Evolutionary conservation across 2,113 vertebrate species (phyloP).

Genomic region (Petrocephalus microphthalmus): DNA sequence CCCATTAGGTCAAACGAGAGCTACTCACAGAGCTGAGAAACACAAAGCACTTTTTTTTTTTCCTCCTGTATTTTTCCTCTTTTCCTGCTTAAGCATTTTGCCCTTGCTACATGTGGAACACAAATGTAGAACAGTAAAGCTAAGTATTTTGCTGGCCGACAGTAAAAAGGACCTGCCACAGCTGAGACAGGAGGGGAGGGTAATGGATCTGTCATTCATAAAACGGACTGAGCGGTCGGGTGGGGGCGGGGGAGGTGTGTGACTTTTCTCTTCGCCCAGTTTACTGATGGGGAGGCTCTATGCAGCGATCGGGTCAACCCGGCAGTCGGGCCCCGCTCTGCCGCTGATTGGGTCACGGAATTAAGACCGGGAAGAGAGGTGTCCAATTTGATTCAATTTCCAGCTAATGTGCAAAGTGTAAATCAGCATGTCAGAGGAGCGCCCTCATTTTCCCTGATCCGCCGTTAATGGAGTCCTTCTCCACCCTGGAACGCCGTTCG

Average conservation of each 20-base stretch:
- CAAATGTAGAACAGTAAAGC: slow-evolving; percentile 34
- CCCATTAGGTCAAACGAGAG: neutral
- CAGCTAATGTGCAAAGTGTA: slow-evolving; percentile 14
- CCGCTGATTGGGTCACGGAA: slow-evolving; percentile 31
- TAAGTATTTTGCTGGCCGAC: slow-evolving; percentile 22
- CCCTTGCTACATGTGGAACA: slow-evolving; percentile 33
- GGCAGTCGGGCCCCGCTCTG: slow-evolving; percentile 31
- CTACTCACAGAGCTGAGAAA: neutral
- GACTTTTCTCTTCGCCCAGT: slow-evolving; percentile 23
- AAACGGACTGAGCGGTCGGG: slow-evolving; percentile 31
- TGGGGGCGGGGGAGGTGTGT: neutral
- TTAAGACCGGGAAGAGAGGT: slow-evolving; percentile 19
- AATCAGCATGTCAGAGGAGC: slow-evolving; percentile 29
- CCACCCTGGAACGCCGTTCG: slow-evolving; percentile 6
- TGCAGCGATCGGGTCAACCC: slow-evolving; percentile 32
- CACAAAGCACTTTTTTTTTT: neutral
- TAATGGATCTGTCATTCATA: slow-evolving; percentile 42
- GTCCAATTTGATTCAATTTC: neutral
- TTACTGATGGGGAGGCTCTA: slow-evolving; percentile 26
- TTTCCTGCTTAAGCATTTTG: slow-evolving; percentile 18
- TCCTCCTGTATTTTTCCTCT: slow-evolving; percentile 35
- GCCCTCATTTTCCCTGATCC: slow-evolving; percentile 13
- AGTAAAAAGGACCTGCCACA: slow-evolving; percentile 38
- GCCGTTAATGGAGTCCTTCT: slow-evolving; percentile 25
- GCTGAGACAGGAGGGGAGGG: slow-evolving; percentile 33